These are phyloP conservation scores for Aphodius granarius DNA, from an alignment of 2,888 invertebrate species.

Conservation along the genomic window DNA sequence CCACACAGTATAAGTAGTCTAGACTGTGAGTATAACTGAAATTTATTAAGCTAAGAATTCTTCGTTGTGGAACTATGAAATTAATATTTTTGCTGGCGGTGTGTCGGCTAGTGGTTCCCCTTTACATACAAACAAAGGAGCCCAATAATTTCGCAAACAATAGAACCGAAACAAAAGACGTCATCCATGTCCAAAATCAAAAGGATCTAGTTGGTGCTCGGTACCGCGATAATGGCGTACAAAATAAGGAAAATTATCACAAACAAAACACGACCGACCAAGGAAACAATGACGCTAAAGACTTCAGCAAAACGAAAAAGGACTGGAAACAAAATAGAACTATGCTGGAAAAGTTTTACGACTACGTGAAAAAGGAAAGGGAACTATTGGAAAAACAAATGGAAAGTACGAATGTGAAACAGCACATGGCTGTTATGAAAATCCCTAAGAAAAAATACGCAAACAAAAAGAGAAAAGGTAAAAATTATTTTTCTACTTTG, in stretches of 20 bases:
- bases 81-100: not conserved
- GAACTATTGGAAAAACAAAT: slow-evolving; percentile 15
- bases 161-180: not conserved
- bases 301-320: not conserved
- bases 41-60: not conserved
- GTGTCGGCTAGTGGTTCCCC: not conserved
- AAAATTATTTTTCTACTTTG: not conserved
- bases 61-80: not conserved
- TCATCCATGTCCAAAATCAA: not conserved
- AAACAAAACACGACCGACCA: not conserved
- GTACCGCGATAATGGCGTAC: not conserved
- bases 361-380: slow-evolving; percentile 16
- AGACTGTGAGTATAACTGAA: no score
- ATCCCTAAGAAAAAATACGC: slow-evolving; percentile 3
- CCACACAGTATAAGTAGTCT: not conserved
- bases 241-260: not conserved
- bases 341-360: slow-evolving; percentile 22
- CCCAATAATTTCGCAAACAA: not conserved
- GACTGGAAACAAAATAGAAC: slow-evolving; percentile 11
- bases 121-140: not conserved
- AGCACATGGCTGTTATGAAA: not conserved
- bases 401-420: slow-evolving; percentile 2
- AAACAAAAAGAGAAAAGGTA: not conserved
- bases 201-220: not conserved
- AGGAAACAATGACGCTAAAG: not conserved